A percentile compares a stretch with the other conserved stretches of the same genome.
Conservation (phyloP, 2,113 vertebrate genomes). For the Caranx ignobilis region DNA sequence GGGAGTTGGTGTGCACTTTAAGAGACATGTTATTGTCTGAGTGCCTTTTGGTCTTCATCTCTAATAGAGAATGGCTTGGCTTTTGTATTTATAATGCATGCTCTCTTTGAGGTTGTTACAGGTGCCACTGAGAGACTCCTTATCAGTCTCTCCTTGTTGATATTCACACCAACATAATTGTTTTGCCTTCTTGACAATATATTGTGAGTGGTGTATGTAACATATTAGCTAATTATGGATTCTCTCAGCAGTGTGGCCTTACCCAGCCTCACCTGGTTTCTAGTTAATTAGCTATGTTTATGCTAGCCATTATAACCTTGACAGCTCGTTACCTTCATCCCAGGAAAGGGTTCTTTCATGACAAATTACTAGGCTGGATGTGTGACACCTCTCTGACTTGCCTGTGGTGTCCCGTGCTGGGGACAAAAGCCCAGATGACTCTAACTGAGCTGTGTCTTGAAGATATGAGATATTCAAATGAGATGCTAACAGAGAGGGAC, state of each 20-base stretch:
- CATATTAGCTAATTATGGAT: conserved; percentile 70
- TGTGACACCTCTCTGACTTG: conserved; percentile 79
- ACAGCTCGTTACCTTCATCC: conserved; percentile 82
- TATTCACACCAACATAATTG: conserved; percentile 61
- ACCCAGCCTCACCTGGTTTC: conserved; percentile 65
- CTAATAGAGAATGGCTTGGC: conserved; percentile 82
- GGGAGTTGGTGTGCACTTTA: conserved; percentile 76
- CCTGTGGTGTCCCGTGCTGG: conserved; percentile 80
- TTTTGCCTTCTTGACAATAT: conserved; percentile 57
- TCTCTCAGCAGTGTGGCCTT: conserved; percentile 59
- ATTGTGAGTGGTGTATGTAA: conserved; percentile 44
- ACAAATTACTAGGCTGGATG: conserved; percentile 78
- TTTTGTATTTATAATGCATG: conserved; percentile 82
- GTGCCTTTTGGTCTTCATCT: conserved; percentile 79
- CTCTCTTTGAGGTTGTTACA: conserved; percentile 80
- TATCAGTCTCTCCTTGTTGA: conserved; percentile 70
- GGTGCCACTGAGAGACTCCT: conserved; percentile 75
- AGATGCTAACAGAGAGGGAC: conserved; percentile 84
- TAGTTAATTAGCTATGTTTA: conserved; percentile 85
- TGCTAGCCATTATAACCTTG: conserved; percentile 78
- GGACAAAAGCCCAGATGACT: conserved; percentile 85
- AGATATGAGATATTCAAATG: conserved; percentile 88
- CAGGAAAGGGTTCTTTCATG: conserved; percentile 78
- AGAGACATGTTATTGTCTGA: conserved; percentile 81
- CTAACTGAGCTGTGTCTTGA: conserved; percentile 80